Base-by-base conservation (phyloP, 2,797 vertebrate species). In the Pipistrellus nathusii region DNA sequence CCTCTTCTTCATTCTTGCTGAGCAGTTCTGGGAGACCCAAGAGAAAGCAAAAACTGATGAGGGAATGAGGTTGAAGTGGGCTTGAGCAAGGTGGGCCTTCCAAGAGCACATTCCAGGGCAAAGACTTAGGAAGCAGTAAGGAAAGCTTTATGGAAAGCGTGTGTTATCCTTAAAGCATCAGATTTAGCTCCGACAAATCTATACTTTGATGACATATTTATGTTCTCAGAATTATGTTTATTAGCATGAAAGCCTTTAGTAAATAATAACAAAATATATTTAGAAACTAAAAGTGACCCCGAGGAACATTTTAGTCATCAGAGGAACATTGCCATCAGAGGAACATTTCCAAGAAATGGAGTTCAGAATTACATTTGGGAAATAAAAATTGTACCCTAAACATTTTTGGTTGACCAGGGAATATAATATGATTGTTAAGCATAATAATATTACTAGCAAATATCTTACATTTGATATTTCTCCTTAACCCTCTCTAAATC, bases 181-280 rank as follows among this genome's bases (percentile, higher is more conserved):
- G 10, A 64, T 55, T 41, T 21, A 51, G 8, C n/a, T 69, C 27
- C n/a, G 44, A 68, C 11, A 21, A 1, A 4, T 17, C 25, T 32
- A 38, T 11, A 15, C n/a, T 83, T 25, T 20, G 14, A 66, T 46
- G 81, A 53, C 7, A 18, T 3, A 46, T 46, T 80, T 30, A 3
- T 41, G 53, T 85, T 48, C 62, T 92, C 55, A 68, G 41, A 85
- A 89, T 84, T 62, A 21, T n/a, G 68, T 44, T 80, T 53, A 30
- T 64, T 55, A 46, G 21, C 25, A 51, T 68, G 59, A 88, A 80
- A 86, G 38, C 57, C 32, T 46, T 89, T 59, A 55, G 46, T n/a
- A 75, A 78, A 83, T 46, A 85, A 91, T 57, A 44, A 38, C 27
- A 62, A 90, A 66, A 38, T 27, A 41, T 21, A n/a, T 91, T 89